Conservation (phyloP, 2,888 invertebrate genomes). For the Gordius sp. region DNA sequence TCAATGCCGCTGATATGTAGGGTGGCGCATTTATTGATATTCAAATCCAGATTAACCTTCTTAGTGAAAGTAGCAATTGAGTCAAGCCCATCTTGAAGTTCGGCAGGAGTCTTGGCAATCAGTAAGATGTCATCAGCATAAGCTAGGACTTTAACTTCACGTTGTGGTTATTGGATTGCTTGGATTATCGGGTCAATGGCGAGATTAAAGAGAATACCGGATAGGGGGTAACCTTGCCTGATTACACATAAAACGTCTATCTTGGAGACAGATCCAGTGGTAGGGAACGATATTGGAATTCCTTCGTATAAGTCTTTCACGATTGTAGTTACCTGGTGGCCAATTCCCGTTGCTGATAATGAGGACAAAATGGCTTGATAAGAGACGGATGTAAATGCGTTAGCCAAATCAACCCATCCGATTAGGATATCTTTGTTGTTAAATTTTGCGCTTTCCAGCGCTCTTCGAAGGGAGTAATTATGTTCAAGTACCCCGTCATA, state of each 20-base stretch:
- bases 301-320: constrained; percentile 16
- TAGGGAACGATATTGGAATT: constrained; percentile 12
- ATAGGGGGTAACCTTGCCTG: constrained; percentile 25
- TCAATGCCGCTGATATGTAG: too few species aligned
- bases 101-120: constrained; percentile 16
- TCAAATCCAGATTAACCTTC: background rate
- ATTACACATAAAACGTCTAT: constrained; percentile 24
- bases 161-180: constrained; percentile 11
- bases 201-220: constrained; percentile 26
- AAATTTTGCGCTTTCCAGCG: constrained; percentile 18
- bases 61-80: background rate
- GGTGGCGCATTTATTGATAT: constrained; percentile 14
- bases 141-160: constrained; percentile 14
- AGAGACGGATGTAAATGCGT: constrained; percentile 28
- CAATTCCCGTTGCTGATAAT: constrained; percentile 9
- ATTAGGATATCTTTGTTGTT: constrained; percentile 20
- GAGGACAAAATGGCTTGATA: constrained; percentile 21
- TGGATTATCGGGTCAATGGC: constrained; percentile 23
- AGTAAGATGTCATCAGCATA: constrained; percentile 23
- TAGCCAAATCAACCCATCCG: constrained; percentile 27
- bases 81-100: constrained; percentile 18
- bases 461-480: constrained; percentile 18
- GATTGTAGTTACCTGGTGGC: background rate
- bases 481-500: constrained; percentile 21
- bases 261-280: too few species aligned